Evolutionary conservation across 2,113 vertebrate genomes (phyloP), one percentile per base, ranked within the genome.

Genomic region (Oryzias javanicus): DNA sequence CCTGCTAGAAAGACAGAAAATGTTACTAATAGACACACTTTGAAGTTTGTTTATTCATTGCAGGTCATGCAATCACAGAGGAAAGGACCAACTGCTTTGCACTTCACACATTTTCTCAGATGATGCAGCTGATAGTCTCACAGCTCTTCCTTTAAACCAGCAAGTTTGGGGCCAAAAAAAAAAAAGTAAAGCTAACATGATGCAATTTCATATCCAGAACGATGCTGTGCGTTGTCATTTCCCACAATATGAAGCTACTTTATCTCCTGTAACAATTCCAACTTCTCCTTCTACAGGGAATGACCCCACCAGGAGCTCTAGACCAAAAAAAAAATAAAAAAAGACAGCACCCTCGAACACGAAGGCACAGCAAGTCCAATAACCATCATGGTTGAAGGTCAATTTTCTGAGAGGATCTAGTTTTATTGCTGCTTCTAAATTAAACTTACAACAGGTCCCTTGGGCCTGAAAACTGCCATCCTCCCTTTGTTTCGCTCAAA

Each of bases 351-450:
- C 55, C 14, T 50, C 25, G 40, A 49, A 49, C 41, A 63, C n/a
- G 50, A 18, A 4, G 17, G 24, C 27, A 13, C 3, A 18, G 6
- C 42, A 42, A 69, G 10, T 51, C 14, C 49, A 22, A 22, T 8
- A 55, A 53, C 42, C 50, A 42, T 66, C 60, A 50, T 14, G 47
- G 12, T 14, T 8, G 19, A 55, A 18, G n/a, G 16, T 48, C 55
- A 67, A 22, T 42, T 64, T 40, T 59, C 42, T 46, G 55, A 50
- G 59, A 25, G 13, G 35, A 48, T 51, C 57, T 60, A 15, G 20
- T 67, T 78, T 77, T 45, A 59, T 35, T 47, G 42, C 60, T 66
- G 40, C 20, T 47, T 50, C 25, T 70, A 72, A 54, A 71, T 76
- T 40, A 56, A 70, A 66, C 22, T 24, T 61, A 15, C 35, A 74